Evolutionary conservation across 2,888 invertebrate species (phyloP), one percentile per base, ranked within the genome.

Genomic region (Microdon myrmicae): DNA sequence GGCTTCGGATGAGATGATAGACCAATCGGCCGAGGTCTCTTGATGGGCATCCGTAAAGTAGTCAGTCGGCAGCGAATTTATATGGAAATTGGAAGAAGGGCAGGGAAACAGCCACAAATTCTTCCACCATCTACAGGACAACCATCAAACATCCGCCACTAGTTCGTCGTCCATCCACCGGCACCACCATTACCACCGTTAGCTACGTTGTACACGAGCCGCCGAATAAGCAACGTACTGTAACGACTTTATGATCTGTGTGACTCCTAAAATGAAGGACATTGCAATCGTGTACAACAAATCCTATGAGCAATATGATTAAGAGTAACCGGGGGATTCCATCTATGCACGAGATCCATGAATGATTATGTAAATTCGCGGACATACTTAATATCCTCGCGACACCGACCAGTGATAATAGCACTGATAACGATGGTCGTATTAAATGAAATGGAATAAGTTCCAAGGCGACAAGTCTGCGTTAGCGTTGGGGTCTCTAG

Each of bases 11-110:
- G 64, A 64, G 49, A 64, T 64, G 64, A 64, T 53, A 28, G 64
- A 58, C 64, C 64, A 64, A 64, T 64, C 64, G 64, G 64, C 64
- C 64, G 64, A 64, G 64, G 47, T 64, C 58, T 51, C 53, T 58
- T 64, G 64, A 64, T 58, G 23, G 58, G 38, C 43, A 34, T 41
- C 45, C 41, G 28, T 26, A 29, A 58, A 47, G 58, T 53, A 43
- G n/a, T n/a, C n/a, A n/a, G 47, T 56, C 58, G 43, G 28, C 41
- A 37, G 47, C 32, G 28, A 53, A 56, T 64, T 58, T 64, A 58
- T 64, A 64, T 64, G 64, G 58, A 64, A 64, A 64, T 64, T 51
- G 47, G 41, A 51, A 34, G 31, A 28, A n/a, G 35, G 19, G 45
- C 56, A 41, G 14, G 45, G 20, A 26, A 45, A 37, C 16, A 26